A percentile compares a stretch with the other conserved stretches of the same genome.
Evolutionary conservation across 2,113 vertebrate species (phyloP).

Genomic region (Hemicordylus capensis): DNA sequence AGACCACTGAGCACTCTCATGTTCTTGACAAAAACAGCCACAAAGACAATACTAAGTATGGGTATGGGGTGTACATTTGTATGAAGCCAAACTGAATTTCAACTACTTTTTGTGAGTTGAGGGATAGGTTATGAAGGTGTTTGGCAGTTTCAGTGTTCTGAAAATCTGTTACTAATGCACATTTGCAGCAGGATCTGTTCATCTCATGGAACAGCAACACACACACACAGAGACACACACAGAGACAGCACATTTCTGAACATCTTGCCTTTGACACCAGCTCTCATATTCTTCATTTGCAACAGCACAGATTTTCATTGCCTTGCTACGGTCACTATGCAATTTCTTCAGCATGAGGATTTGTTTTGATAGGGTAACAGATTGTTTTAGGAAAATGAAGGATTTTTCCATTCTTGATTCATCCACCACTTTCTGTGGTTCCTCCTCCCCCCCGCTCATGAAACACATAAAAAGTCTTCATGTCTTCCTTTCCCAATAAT

Average conservation of each 20-base stretch:
- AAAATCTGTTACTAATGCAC: background rate
- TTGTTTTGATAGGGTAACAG: background rate
- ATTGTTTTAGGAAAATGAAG: background rate
- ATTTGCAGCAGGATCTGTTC: background rate
- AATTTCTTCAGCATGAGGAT: slow-evolving; percentile 7
- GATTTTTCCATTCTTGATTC: slow-evolving; percentile 3
- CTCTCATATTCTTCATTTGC: background rate
- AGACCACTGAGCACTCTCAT: no score
- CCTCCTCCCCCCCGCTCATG: background rate
- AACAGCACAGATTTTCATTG: slow-evolving; percentile 28
- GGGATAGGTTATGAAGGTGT: background rate
- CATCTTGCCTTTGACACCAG: background rate
- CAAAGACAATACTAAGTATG: background rate
- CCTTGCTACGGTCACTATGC: background rate
- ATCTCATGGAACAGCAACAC: background rate
- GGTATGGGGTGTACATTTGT: background rate
- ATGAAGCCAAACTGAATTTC: background rate
- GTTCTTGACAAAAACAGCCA: background rate
- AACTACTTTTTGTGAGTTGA: background rate
- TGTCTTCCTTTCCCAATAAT: background rate
- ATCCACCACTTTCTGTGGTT: background rate
- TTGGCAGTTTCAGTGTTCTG: background rate
- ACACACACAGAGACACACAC: no score
- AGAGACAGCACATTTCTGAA: background rate
- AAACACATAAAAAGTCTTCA: background rate